Base-by-base conservation (phyloP, 2,888 invertebrate species). In the Caenorhabditis sulstoni region DNA sequence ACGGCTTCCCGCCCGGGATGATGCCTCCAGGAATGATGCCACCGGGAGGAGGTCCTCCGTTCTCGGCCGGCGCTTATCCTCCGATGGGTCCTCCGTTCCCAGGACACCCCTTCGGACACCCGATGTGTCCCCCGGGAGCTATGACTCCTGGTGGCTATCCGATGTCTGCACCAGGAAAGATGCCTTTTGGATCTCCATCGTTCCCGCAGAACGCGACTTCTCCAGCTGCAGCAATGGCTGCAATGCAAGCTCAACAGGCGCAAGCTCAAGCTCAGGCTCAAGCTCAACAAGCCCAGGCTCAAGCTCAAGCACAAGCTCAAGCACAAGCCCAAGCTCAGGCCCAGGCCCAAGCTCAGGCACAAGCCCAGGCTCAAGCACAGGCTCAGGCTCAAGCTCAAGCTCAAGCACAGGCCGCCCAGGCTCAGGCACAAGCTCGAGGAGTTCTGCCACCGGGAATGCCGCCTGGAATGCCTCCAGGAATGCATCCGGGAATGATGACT, bases 131-230 rank as follows among this genome's bases (percentile, higher is more conserved):
- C 18, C 53, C 47, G 0, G 35, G 14, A 11, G 59, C 59, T 45
- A 66, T 71, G 35, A 61, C 58, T 7, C 71, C 70, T 0, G 66
- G 59, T 0, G 59, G 77, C 5, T 78, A 78, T 57, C 77, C 77
- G 35, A 78, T 78, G 77, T 78, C 77, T 5, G 77, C 77, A 12
- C 79, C 73, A 3, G 65, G 64, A 23, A 70, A 68, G 35, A 65
- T 66, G 71, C 71, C 71, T 18, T 78, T 66, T 23, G n/a, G 35
- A 14, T 70, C 70, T 9, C 78, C 78, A 14, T n/a, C 52, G 5
- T 68, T 39, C 50, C 67, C 57, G 20, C 64, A 45, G 5, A 35
- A 45, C 3, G 50, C 62, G 0, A 47, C 62, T 9, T 71, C 71
- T 16, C 71, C 71, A 18, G 61, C n/a, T n/a, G n/a, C 70, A 0